These are phyloP conservation scores for Margaritifera margaritifera DNA, from an alignment of 2,888 invertebrate genomes.

Conservation along the genomic window DNA sequence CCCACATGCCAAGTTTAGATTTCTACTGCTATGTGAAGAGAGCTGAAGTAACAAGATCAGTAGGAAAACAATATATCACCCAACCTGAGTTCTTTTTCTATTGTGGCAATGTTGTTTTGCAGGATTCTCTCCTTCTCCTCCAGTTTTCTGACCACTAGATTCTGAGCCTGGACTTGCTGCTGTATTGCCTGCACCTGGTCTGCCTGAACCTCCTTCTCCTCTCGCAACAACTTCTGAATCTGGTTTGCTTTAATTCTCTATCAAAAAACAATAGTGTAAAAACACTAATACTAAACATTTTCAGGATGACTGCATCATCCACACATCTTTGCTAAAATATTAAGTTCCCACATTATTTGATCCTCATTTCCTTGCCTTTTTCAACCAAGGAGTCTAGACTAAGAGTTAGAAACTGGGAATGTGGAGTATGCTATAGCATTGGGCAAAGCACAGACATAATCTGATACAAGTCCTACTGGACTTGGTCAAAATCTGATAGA, in stretches of 20 bases:
- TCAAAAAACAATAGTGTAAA: constrained; percentile 1
- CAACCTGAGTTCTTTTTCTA: constrained; percentile 88
- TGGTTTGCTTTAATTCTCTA: constrained; percentile 82
- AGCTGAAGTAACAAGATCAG: constrained; percentile 2
- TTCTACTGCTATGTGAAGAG: not conserved
- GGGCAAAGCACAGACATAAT: too few species aligned
- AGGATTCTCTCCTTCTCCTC: constrained; percentile 96
- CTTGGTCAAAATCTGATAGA: too few species aligned
- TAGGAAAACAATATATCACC: not conserved
- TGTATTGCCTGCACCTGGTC: constrained; percentile 89
- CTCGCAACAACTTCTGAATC: constrained; percentile 91
- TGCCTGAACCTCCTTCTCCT: constrained; percentile 94
- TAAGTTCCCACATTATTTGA: too few species aligned
- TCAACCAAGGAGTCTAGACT: too few species aligned
- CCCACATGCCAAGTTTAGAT: not conserved
- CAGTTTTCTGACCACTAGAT: constrained; percentile 91
- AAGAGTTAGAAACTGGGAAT: too few species aligned
- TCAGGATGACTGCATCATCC: too few species aligned
- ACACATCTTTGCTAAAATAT: too few species aligned
- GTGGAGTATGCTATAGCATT: too few species aligned
- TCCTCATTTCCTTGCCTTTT: too few species aligned
- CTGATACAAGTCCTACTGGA: too few species aligned
- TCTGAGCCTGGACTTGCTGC: constrained; percentile 94
- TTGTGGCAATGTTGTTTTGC: constrained; percentile 91
- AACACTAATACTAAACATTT: too few species aligned